Base-by-base conservation (phyloP, 1,140 invertebrate species). In the Drosophila sproati region DNA sequence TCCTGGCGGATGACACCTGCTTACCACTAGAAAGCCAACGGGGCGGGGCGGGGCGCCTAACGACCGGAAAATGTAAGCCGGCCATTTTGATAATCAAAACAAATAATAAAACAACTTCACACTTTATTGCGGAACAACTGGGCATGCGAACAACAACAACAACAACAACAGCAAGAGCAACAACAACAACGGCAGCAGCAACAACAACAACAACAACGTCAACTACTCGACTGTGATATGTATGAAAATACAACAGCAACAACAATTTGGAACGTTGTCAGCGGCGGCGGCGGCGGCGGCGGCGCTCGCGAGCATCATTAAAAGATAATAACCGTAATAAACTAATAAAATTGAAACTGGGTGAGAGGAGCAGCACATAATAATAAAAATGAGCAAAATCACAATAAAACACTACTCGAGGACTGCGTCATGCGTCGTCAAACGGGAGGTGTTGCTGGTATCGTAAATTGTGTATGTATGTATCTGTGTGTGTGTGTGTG, bases 241-340 rank as follows among this genome's bases (percentile, higher is more conserved):
- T 20, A 20, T 20, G 20, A 20, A 20, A 63, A 66, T 66, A 37
- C 3, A 35, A 52, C 39, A 68, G 57, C 28, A 61, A 51, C 37
- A 75, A 52, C 68, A 63, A 59, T 45, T 29, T 41, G 50, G 56
- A 52, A 10, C 31, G 41, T 51, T 28, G 60, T 45, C 60, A 48
- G 28, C 48, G 54, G 43, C 66, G 67, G 73, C 69, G 77, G 20
- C 20, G 20, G 20, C 20, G 1, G 20, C 41, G 50, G 43, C 62
- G 70, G 74, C 70, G 77, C 73, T 70, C 71, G 71, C 77, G 70
- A 77, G 63, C 50, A 71, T 71, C 90, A 91, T 91, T 91, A 91
- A 91, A 80, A 80, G 86, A 88, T 91, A 90, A 91, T 91, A 91
- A 88, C 87, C 90, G 91, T 88, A 88, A 91, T 91, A 90, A 91